Conservation (phyloP, 2,888 invertebrate species). For the Smittia aterrima region DNA sequence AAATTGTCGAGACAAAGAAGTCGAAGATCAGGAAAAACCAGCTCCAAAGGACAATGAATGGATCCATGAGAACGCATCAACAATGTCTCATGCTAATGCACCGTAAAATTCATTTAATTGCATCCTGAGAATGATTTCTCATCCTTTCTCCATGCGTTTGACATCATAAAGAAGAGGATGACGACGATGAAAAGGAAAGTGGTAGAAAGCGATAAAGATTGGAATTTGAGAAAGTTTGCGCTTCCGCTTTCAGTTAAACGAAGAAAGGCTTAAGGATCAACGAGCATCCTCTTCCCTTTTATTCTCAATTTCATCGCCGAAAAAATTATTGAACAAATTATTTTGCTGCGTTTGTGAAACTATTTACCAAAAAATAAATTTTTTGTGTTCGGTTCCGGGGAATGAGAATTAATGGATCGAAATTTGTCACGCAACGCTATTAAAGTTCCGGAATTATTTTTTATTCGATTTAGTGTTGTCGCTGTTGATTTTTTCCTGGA, state of each 20-base stretch:
- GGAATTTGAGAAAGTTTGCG: conserved; percentile 20
- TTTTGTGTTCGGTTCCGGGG: neutral
- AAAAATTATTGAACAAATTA: neutral
- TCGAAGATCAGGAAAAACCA: conserved; percentile 31
- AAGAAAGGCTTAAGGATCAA: conserved; percentile 26
- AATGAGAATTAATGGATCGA: conserved; percentile 23
- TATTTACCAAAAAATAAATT: conserved; percentile 20
- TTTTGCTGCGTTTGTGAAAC: conserved; percentile 18
- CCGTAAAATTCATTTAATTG: conserved; percentile 23
- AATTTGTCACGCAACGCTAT: conserved; percentile 40
- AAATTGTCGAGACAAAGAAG: neutral
- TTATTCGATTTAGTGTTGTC: neutral
- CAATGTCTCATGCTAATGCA: conserved; percentile 19
- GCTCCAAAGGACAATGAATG: conserved; percentile 22
- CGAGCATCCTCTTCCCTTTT: neutral
- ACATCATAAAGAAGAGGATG: conserved; percentile 11
- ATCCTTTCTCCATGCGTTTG: neutral
- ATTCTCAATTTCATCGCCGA: neutral
- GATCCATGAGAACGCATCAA: neutral
- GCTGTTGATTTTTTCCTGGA: neutral
- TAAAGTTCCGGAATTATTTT: neutral
- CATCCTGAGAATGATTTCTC: conserved; percentile 11
- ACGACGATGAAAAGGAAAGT: conserved; percentile 34
- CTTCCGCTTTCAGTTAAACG: neutral
- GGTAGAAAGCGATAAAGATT: conserved; percentile 23